A percentile compares a stretch with the other conserved stretches of the same genome.
Conservation (phyloP, 1,140 invertebrate genomes). For the Drosophila virilis region DNA sequence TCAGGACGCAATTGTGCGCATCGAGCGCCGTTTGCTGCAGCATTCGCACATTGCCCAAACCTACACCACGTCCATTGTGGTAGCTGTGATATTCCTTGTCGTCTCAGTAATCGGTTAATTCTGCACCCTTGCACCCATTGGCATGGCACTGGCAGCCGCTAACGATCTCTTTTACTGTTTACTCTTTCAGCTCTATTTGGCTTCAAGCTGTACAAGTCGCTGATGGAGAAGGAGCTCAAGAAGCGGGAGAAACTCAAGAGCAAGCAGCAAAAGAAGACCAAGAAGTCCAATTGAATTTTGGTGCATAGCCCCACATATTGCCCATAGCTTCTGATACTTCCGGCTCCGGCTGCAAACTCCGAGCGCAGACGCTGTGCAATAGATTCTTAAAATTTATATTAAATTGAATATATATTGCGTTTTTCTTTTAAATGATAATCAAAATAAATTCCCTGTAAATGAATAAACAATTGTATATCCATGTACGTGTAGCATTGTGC, state of each 20-base stretch:
- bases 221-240: conserved; percentile 89
- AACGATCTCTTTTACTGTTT: conserved; percentile 19
- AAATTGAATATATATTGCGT: conserved; percentile 37
- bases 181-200: conserved; percentile 91
- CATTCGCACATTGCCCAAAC: conserved; percentile 68
- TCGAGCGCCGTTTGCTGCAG: conserved; percentile 62
- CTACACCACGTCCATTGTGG: conserved; percentile 69
- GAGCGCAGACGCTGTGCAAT: conserved; percentile 5
- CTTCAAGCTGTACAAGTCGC: conserved; percentile 91
- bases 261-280: conserved; percentile 80
- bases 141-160: neutral
- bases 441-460: conserved; percentile 56
- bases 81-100: conserved; percentile 70
- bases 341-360: neutral
- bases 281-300: conserved; percentile 71
- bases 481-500: conserved; percentile 2
- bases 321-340: conserved; percentile 23
- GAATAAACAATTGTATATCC: conserved; percentile 36
- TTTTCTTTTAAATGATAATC: conserved; percentile 44
- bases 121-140: neutral
- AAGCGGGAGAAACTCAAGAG: conserved; percentile 87
- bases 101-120: conserved; percentile 71
- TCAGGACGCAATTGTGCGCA: conserved; percentile 56
- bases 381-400: conserved; percentile 46
- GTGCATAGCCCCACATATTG: neutral